Base-by-base conservation (phyloP, 2,113 vertebrate species). In the Tachuris rubrigastra region DNA sequence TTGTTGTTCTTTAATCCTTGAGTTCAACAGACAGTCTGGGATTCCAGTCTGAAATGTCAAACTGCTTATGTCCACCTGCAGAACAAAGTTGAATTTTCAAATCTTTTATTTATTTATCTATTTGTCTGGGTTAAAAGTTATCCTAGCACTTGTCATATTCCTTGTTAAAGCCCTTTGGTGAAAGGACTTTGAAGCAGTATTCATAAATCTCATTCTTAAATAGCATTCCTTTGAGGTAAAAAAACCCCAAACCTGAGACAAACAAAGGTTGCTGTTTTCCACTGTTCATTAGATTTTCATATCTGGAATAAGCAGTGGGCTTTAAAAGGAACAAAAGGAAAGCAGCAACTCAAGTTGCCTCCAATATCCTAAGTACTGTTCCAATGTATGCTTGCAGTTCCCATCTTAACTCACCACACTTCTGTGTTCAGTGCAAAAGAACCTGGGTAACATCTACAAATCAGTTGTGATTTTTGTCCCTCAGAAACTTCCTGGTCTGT, bases 21-120 rank as follows among this genome's bases (percentile, higher is more conserved):
- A 93, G n/a, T 89, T 86, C 74, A 78, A 60, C 73, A 90, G 76
- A 73, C 86, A 75, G 28, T 65, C 90, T 87, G 44, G 53, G 83
- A 87, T 93, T 92, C 50, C 55, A 75, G 69, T 93, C 41, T 95
- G 62, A 95, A 97, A 89, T 94, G 89, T 92, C 92, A 97, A 92
- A 89, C 80, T 78, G 66, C 84, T 94, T 89, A 85, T 0, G 9
- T 89, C 84, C 95, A 96, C 73, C 71, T 75, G 53, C 66, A 91
- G 84, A 89, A 85, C 85, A 89, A 92, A 97, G 90, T 39, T 95
- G 74, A 89, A 93, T 95, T 96, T 95, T 90, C n/a, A 82, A 89
- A 81, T 92, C 62, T 92, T 92, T 76, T 90, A 67, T 93, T 93
- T 96, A 92, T 95, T 95, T 95, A 72, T 93, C 79, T 90, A 8